Base-by-base conservation (phyloP, 2,888 invertebrate species). In the Diaphora mendica region DNA sequence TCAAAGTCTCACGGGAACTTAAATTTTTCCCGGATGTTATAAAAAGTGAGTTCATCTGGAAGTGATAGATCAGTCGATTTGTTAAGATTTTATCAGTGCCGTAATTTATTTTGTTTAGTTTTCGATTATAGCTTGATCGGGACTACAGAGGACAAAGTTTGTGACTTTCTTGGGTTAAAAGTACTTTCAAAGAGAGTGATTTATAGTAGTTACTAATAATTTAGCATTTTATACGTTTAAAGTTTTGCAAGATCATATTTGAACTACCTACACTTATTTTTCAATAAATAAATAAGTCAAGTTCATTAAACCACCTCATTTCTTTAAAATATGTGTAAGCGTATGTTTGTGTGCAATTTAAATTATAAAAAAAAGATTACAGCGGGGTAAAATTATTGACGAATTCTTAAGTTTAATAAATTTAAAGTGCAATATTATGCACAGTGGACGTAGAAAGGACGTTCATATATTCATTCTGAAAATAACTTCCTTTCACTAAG, bases 1-100 rank as follows among this genome's bases (percentile, higher is more conserved):
- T 62, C 5, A 26, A 62, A 30, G 30, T 83, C 82, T 68, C 84
- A 85, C 77, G 85, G 74, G 84, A 85, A 82, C 78, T 66, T 48
- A 30, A 5, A 68, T 77, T 80, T 83, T 83, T 73, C 76, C 79
- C 81, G 83, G 77, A 84, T 81, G 79, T 78, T 81, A 71, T 68
- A 69, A 64, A 67, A 75, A 62, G n/a, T 15, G 65, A 59, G 72
- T 70, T 79, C 83, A 84, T 83, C 79, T 85, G 81, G 77, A 70
- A 75, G 44, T 70, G 66, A 77, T 81, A 64, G 65, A 51, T 55
- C 64, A 48, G 55, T 73, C 69, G 48, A 80, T 73, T 68, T 33
- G 71, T 70, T n/a, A 68, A 71, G 68, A 69, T 76, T 69, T 51
- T 74, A 66, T 80, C 35, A 48, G 17, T 68, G 23, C 2, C n/a